Base-by-base conservation (phyloP, 2,888 invertebrate genomes). In the Pammene fasciana region DNA sequence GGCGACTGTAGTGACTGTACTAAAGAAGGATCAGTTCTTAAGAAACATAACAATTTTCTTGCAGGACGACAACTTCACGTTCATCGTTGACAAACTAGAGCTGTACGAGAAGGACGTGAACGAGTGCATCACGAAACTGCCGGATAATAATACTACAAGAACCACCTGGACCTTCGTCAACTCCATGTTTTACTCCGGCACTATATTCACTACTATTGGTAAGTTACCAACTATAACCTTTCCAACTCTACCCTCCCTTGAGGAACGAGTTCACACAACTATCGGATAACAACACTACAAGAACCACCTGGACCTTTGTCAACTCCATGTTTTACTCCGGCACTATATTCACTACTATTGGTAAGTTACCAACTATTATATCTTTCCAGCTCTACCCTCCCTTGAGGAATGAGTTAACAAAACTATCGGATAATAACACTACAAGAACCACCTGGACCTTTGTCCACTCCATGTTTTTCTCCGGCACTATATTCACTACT, bases 121-220 rank as follows among this genome's bases (percentile, higher is more conserved):
- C 38, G 88, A 93, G 18, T 93, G 87, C 14, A 88, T 90, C 74
- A 92, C 93, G 68, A 82, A 87, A 16, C 72, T 86, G 1, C 87
- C 85, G 65, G 91, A 93, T 72, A 93, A 91, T 0, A 82, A 91
- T 60, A 84, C 85, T 0, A 86, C 84, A 54, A 89, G 93, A 48
- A 94, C 90, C 74, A 93, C 94, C 0, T 97, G 97, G 97, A 94
- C 95, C 0, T 97, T 97, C 83, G 96, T 96, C 96, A 97, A 97
- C 82, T 94, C 97, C 0, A 94, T 97, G 87, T 97, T 97, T 78
- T 97, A 96, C 79, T 96, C 97, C 75, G 96, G 97, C 52, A 97
- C 97, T 34, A 96, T 97, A 80, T 97, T 96, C 79, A 97, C 97
- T 11, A 97, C 97, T 11, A 97, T 97, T 81, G 97, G 97, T 97